Evolutionary conservation across 2,797 vertebrate species (phyloP), one percentile per base, ranked within the genome.

Genomic region (Hephaestus fuliginosus): DNA sequence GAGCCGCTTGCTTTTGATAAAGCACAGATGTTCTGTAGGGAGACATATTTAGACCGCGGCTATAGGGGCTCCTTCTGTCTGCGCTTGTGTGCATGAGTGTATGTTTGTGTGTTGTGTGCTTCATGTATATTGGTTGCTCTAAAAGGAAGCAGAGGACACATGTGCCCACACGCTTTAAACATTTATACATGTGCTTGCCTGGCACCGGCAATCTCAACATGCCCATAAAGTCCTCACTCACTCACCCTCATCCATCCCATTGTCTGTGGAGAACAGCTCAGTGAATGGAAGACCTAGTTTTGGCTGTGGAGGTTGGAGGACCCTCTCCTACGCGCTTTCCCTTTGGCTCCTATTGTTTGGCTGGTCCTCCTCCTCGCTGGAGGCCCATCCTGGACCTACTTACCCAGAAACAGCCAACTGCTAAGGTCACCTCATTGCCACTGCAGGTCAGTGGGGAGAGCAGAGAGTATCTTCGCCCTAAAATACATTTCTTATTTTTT

Each of bases 281-380:
- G 82, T 93, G 91, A 95, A 93, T 91, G 79, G 86, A 88, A 93
- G 91, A 92, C 92, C 93, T 91, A 94, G 86, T 92, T 93, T 91
- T 87, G 64, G 79, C 74, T 77, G 71, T 70, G 5, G 88, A 87
- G 78, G 83, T 80, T 86, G 82, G 82, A 91, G 88, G 85, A 91
- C 79, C 83, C 90, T 87, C 77, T 88, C 86, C 61, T 57, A 66
- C 71, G 56, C 84, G 84, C 73, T 81, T 73, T 88, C 74, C 82
- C 78, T 78, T 82, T 65, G 80, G 85, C 83, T 76, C 55, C 87
- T 60, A 88, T 91, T 93, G 92, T 92, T 88, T 89, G 86, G 80
- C 80, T 43, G 70, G 78, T 86, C 73, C 86, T 86, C 85, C 69
- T 72, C 65, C 49, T 90, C 28, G 81, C 88, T 87, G 30, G 74